Percentiles rank a stretch among this genome's conserved stretches.
phyloP scores from a whole-genome alignment of 2,113 vertebrate species.

The Corythornis madagascariensis region DNA sequence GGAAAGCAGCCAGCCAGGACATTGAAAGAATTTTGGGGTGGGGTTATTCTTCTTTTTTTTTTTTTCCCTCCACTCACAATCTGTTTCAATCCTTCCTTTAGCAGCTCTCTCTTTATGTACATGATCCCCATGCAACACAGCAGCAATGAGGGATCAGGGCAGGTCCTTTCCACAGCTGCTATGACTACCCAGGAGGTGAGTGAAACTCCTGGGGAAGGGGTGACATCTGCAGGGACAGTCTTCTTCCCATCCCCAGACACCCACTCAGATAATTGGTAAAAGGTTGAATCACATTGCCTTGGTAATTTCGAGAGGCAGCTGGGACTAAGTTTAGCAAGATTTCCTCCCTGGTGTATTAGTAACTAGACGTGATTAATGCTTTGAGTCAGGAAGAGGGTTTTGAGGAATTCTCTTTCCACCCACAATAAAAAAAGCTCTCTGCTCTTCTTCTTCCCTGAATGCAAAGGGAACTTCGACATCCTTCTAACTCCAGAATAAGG shows the following conservation, averaged over 20 bases:
- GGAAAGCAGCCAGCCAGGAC: not conserved
- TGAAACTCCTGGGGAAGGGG: not conserved
- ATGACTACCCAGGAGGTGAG: rapidly evolving
- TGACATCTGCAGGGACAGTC: not conserved
- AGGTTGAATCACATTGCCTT: not conserved
- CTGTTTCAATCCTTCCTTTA: not conserved
- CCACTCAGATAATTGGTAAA: not conserved
- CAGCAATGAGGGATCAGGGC: rapidly evolving
- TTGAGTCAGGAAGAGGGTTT: slow-evolving; percentile 46
- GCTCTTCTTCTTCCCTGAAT: not conserved
- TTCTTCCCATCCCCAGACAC: not conserved
- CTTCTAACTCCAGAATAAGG: not conserved
- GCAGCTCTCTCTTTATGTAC: not conserved
- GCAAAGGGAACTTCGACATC: not conserved
- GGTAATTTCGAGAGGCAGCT: not conserved
- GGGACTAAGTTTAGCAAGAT: slow-evolving; percentile 20
- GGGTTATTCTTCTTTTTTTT: not conserved
- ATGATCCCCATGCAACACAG: rapidly evolving
- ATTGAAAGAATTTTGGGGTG: not conserved
- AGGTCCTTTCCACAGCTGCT: not conserved
- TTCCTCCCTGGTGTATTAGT: slow-evolving; percentile 2
- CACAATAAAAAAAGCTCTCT: not conserved
- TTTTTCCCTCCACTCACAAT: not conserved
- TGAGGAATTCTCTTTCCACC: slow-evolving; percentile 47
- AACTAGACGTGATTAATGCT: slow-evolving; percentile 19